Evolutionary conservation across 2,888 invertebrate species (phyloP), one percentile per base, ranked within the genome.

Genomic region (Oxyscelio sp.): DNA sequence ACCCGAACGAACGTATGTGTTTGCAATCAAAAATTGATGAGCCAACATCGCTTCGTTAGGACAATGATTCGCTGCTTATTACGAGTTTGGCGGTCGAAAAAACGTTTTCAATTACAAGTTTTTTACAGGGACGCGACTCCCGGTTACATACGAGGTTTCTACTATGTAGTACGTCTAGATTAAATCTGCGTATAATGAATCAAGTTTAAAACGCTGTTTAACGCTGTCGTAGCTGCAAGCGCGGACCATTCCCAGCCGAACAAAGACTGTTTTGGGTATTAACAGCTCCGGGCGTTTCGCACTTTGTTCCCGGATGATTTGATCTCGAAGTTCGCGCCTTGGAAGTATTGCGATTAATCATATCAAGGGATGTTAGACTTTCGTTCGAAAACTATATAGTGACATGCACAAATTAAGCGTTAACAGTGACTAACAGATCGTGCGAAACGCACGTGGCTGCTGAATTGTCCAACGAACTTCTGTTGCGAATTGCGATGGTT

Each of bases 161-260:
- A 92, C 90, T 91, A 87, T 85, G 87, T 92, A 91, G 90, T 84
- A 89, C 89, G 89, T 90, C 89, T 91, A 90, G 90, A 89, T 90
- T 81, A 65, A 88, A 90, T 87, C 78, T 87, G 86, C 86, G 85
- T 89, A 90, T 89, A 88, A 89, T 89, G 89, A 89, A 87, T 91
- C 89, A 90, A 89, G 85, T 90, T 87, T 88, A 87, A 77, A 21
- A 91, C 77, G 87, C 87, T 89, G 88, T 90, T 87, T 89, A 89
- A 89, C 78, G 89, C 88, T 90, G 88, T 89, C 85, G 85, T 90
- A 90, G 89, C 83, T 89, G 85, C 88, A 88, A 88, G 87, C 87
- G 87, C 82, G 59, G 79, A 68, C 71, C 81, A 68, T 78, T 70
- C 61, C 43, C 66, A 80, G 65, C 66, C 74, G 71, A 85, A 71